phyloP scores from a whole-genome alignment of 2,888 invertebrate genomes.

The Diaphora mendica region DNA sequence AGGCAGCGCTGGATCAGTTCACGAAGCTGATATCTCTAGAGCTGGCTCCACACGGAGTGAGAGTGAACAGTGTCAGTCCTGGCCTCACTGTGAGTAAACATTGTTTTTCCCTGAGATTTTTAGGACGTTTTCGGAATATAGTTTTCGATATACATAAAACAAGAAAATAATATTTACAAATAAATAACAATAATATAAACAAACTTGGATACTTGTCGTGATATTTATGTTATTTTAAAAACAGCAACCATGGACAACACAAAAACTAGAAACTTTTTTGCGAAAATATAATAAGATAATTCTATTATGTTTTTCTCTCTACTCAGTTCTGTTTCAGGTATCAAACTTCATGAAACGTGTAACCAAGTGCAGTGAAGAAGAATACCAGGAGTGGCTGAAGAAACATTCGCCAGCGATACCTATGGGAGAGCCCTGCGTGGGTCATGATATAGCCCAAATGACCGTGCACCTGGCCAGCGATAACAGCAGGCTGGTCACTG shows the following conservation, averaged over 20 bases:
- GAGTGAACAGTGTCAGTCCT: constrained; percentile 83
- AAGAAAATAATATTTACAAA: no score
- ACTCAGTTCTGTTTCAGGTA: background rate
- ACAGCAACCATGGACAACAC: no score
- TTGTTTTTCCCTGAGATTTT: background rate
- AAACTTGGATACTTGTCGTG: no score
- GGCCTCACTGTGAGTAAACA: background rate
- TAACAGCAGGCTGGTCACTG: constrained; percentile 93
- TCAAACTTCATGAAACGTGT: constrained; percentile 43
- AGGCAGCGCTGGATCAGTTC: constrained; percentile 61
- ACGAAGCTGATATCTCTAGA: constrained; percentile 88
- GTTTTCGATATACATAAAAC: no score
- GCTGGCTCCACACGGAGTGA: constrained; percentile 84
- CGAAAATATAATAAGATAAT: no score
- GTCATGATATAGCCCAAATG: constrained; percentile 91
- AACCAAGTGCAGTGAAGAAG: constrained; percentile 41
- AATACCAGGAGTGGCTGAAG: constrained; percentile 50
- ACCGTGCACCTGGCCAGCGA: constrained; percentile 94
- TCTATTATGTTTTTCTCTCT: background rate
- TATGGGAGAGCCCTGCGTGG: constrained; percentile 45
- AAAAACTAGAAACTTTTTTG: background rate
- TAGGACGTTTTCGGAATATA: no score
- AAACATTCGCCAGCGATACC: constrained; percentile 35
- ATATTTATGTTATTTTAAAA: no score
- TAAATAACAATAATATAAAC: no score